These are phyloP conservation scores for Hystrix cristata DNA, from an alignment of 2,113 vertebrate species.

Conservation along the genomic window DNA sequence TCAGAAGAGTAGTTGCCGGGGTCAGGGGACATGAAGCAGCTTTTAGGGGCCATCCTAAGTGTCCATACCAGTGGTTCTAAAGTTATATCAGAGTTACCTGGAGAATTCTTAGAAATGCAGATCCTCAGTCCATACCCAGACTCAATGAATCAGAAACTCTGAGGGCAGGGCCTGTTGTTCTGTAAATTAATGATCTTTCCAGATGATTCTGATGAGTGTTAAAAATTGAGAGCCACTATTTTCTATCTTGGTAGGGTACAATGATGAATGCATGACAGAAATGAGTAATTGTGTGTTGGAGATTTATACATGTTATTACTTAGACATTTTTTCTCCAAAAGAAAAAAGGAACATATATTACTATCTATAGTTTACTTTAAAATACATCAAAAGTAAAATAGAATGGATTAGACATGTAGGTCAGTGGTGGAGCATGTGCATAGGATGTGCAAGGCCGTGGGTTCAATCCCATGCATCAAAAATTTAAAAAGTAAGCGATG, in stretches of 20 bases:
- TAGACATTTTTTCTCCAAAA: conserved; percentile 15
- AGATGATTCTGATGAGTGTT: conserved; percentile 18
- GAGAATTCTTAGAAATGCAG: background rate
- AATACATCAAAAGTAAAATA: conserved; percentile 27
- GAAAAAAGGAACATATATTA: background rate
- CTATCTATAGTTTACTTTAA: background rate
- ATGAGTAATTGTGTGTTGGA: background rate
- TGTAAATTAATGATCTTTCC: background rate
- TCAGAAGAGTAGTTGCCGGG: background rate
- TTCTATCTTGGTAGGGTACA: background rate
- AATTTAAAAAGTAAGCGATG: background rate
- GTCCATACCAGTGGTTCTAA: background rate
- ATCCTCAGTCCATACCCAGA: background rate
- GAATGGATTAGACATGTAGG: background rate
- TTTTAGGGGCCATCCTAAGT: background rate
- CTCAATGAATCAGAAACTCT: background rate
- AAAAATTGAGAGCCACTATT: conserved; percentile 8
- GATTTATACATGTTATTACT: background rate
- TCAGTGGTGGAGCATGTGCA: background rate
- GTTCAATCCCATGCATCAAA: background rate
- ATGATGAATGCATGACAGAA: conserved; percentile 21
- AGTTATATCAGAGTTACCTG: background rate
- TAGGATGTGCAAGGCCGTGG: background rate
- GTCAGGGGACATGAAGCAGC: background rate
- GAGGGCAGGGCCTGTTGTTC: background rate